A percentile compares a stretch with the other conserved stretches of the same genome.
Conservation (phyloP, 1,140 invertebrate genomes). For the Bombus consobrinus region DNA sequence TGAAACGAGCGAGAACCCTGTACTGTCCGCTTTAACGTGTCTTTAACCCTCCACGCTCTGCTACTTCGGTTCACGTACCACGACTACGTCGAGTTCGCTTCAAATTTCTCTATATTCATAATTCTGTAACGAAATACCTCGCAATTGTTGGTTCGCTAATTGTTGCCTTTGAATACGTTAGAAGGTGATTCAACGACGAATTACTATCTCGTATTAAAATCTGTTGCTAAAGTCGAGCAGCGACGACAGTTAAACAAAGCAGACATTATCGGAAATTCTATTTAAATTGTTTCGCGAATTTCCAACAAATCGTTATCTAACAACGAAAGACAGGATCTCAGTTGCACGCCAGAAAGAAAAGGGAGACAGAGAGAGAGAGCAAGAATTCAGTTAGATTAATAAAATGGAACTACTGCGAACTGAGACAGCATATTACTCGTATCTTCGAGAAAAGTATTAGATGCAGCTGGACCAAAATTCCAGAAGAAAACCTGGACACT, state of each 20-base stretch:
- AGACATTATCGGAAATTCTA: not conserved
- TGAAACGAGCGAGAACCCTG: not conserved
- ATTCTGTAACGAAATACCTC: not conserved
- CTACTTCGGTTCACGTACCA: not conserved
- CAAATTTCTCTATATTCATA: not conserved
- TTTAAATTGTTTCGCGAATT: too few species aligned
- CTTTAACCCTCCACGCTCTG: slow-evolving; percentile 1
- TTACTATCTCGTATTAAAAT: not conserved
- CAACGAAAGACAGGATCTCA: not conserved
- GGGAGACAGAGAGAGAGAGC: not conserved
- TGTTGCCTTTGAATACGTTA: not conserved
- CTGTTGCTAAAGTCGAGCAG: too few species aligned
- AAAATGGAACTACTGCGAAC: not conserved
- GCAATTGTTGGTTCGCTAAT: not conserved
- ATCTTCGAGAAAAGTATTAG: not conserved
- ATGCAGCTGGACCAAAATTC: not conserved
- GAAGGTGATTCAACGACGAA: not conserved
- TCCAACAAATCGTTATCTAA: not conserved
- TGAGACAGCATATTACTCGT: not conserved
- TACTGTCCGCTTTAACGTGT: slow-evolving; percentile 10
- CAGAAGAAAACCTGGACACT: not conserved
- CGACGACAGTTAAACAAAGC: not conserved
- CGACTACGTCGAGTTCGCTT: not conserved
- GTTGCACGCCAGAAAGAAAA: not conserved
- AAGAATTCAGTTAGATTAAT: not conserved